Evolutionary conservation across 2,113 vertebrate species (phyloP).

Genomic region (Phycodurus eques): DNA sequence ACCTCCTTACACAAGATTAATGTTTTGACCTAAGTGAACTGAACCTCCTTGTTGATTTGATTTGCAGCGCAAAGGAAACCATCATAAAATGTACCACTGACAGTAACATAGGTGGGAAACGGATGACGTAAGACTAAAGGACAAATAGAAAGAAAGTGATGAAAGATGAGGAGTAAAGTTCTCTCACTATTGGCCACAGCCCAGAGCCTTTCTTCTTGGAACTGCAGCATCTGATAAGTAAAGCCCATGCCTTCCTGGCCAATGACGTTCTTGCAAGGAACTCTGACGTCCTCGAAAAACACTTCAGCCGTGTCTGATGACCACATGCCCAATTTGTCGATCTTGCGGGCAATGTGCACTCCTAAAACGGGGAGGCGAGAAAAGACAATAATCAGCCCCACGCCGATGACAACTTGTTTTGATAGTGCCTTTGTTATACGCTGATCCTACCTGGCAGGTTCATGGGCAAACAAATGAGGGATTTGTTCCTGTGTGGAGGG

Average conservation of each 20-base stretch:
- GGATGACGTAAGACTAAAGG: background rate
- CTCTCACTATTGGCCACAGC: slow-evolving; percentile 77
- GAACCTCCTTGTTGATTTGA: slow-evolving; percentile 14
- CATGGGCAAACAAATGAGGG: slow-evolving; percentile 82
- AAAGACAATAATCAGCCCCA: background rate
- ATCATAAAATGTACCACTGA: background rate
- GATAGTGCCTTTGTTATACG: background rate
- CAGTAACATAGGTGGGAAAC: background rate
- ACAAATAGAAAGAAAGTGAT: background rate
- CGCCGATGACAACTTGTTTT: too few species aligned
- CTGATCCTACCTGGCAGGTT: slow-evolving; percentile 72
- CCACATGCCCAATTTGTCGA: slow-evolving; percentile 83
- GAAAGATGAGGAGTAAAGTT: background rate
- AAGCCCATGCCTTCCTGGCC: slow-evolving; percentile 85
- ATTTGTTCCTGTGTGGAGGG: slow-evolving; percentile 78
- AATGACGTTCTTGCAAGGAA: slow-evolving; percentile 79
- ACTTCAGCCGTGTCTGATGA: slow-evolving; percentile 81
- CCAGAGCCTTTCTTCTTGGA: slow-evolving; percentile 84
- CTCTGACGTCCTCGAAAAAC: slow-evolving; percentile 81
- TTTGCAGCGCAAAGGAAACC: background rate
- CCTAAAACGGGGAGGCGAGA: slow-evolving; percentile 49
- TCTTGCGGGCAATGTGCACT: slow-evolving; percentile 79
- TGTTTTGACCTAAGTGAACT: slow-evolving; percentile 8
- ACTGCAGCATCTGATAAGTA: slow-evolving; percentile 86
- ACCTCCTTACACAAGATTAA: slow-evolving; percentile 2